A percentile compares a stretch with the other conserved stretches of the same genome.
phyloP scores from a whole-genome alignment of 2,888 invertebrate species.

The Carpatolechia fugitivella region DNA sequence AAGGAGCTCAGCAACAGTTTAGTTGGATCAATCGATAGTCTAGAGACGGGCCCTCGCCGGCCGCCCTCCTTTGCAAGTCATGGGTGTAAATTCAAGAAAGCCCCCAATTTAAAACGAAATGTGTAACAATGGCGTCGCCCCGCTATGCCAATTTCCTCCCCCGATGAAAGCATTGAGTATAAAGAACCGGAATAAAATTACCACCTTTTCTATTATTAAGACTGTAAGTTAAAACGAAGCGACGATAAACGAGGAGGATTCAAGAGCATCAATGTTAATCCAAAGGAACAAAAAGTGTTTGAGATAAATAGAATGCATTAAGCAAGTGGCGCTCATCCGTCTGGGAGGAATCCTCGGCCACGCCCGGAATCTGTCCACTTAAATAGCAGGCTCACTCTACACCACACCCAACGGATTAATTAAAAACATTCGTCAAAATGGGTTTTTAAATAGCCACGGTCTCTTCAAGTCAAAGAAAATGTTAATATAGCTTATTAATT shows the following conservation, averaged over 20 bases:
- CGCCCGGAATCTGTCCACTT: slow-evolving; percentile 63
- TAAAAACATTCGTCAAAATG: slow-evolving; percentile 68
- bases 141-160: slow-evolving; percentile 75
- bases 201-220: slow-evolving; percentile 55
- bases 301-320: slow-evolving; percentile 35
- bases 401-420: slow-evolving; percentile 66
- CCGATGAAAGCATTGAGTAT: slow-evolving; percentile 57
- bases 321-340: slow-evolving; percentile 49
- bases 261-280: slow-evolving; percentile 15
- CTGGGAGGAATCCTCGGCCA: slow-evolving; percentile 42
- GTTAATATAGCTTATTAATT: slow-evolving; percentile 44
- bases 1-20: slow-evolving; percentile 40
- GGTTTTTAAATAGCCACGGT: slow-evolving; percentile 53
- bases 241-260: slow-evolving; percentile 13
- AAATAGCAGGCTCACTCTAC: slow-evolving; percentile 56
- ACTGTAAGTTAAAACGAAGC: slow-evolving; percentile 43
- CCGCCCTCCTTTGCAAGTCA: slow-evolving; percentile 68
- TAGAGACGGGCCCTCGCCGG: slow-evolving; percentile 44
- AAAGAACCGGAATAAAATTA: slow-evolving; percentile 72
- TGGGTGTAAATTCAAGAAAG: slow-evolving; percentile 77
- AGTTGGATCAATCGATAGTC: slow-evolving; percentile 51
- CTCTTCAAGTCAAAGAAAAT: slow-evolving; percentile 28
- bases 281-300: slow-evolving; percentile 15
- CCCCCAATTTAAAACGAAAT: slow-evolving; percentile 77
- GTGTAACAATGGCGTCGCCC: slow-evolving; percentile 71